Conservation (phyloP, 2,797 vertebrate species). For the Bucorvus abyssinicus region DNA sequence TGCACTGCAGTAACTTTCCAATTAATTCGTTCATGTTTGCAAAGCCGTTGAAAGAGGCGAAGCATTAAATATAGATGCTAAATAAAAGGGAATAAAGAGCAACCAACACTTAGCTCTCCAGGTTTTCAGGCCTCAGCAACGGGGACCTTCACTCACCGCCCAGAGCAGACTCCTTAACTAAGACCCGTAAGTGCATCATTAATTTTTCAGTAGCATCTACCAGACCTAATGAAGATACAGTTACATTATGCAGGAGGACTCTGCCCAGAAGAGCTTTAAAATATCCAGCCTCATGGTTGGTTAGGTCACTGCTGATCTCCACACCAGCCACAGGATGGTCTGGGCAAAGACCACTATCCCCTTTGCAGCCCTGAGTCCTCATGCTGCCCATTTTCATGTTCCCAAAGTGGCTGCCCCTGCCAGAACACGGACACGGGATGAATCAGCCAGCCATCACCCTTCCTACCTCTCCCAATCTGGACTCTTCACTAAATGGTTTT, state of each 20-base stretch:
- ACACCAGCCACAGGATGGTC: background rate
- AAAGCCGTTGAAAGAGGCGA: background rate
- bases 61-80: constrained; percentile 62
- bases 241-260: background rate
- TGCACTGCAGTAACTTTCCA: background rate
- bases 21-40: background rate
- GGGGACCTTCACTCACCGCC: background rate
- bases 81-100: constrained; percentile 55
- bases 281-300: background rate
- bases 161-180: constrained; percentile 1
- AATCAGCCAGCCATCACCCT: background rate
- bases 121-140: background rate
- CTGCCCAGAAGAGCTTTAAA: background rate
- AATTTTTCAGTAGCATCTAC: constrained; percentile 45
- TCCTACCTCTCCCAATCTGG: background rate
- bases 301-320: background rate
- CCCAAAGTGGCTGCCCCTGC: background rate
- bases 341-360: background rate
- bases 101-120: constrained; percentile 16
- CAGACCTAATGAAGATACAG: constrained; percentile 31
- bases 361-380: background rate
- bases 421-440: background rate
- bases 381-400: background rate
- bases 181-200: background rate
- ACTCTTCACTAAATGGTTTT: background rate